Conservation (phyloP, 1,140 invertebrate species). For the Heterodera carotae region DNA sequence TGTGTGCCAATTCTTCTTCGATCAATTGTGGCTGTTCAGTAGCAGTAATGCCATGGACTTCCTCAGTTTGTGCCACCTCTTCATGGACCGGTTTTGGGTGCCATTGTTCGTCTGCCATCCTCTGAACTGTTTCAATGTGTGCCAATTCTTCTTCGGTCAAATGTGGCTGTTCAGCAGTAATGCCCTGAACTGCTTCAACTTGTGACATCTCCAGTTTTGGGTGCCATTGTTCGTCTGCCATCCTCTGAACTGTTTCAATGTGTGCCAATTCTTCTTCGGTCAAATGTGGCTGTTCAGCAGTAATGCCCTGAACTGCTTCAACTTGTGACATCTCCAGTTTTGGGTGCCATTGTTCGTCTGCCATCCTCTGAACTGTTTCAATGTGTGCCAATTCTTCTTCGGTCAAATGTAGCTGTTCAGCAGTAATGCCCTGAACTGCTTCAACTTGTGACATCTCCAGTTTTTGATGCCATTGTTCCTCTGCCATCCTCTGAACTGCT, state of each 20-base stretch:
- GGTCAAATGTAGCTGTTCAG: no score
- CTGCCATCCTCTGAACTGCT: constrained; percentile 13
- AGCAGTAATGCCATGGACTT: constrained; percentile 35
- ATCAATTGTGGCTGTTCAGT: constrained; percentile 32
- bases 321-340: neutral
- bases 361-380: neutral
- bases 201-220: neutral
- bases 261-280: neutral
- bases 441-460: constrained; percentile 52
- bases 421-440: constrained; percentile 28
- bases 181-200: no score
- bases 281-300: constrained; percentile 20
- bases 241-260: neutral
- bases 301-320: neutral
- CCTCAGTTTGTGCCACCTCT: constrained; percentile 50
- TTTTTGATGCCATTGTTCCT: neutral
- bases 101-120: neutral
- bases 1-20: constrained; percentile 52
- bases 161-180: neutral
- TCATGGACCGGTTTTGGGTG: no score
- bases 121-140: neutral
- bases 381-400: constrained; percentile 6
- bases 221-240: constrained; percentile 5
- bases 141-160: no score
- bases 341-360: neutral